Conservation (phyloP, 1,140 invertebrate genomes). For the Dendrolimus kikuchii region DNA sequence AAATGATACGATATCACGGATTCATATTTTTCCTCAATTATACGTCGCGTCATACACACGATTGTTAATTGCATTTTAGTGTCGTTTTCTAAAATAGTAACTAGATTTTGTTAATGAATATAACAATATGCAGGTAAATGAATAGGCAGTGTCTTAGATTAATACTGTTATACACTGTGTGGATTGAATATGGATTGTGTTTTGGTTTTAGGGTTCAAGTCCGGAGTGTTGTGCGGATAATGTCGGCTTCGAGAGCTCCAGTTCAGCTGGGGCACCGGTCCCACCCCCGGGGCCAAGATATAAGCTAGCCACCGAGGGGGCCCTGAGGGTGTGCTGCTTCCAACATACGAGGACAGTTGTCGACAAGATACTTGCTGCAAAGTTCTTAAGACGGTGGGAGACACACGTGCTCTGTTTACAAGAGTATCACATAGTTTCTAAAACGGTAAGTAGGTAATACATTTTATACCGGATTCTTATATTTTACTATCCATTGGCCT, state of each 20-base stretch:
- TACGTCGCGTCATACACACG: too few species aligned
- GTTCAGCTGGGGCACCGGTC: constrained; percentile 41
- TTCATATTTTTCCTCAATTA: too few species aligned
- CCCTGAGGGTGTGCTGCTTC: constrained; percentile 84
- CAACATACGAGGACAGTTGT: constrained; percentile 87
- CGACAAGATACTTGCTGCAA: constrained; percentile 86
- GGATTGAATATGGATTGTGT: constrained; percentile 3
- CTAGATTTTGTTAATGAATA: too few species aligned
- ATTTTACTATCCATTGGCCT: too few species aligned
- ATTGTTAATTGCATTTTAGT: too few species aligned
- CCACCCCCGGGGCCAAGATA: constrained; percentile 78
- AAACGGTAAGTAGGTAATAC: constrained; percentile 77
- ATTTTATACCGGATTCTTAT: not conserved
- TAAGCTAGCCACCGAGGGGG: constrained; percentile 84
- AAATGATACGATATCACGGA: too few species aligned
- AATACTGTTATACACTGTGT: too few species aligned
- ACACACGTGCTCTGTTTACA: constrained; percentile 82
- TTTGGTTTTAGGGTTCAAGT: constrained; percentile 46
- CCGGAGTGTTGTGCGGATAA: constrained; percentile 58
- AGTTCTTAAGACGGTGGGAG: constrained; percentile 87
- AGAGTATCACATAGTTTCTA: constrained; percentile 81
- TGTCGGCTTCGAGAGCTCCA: constrained; percentile 44
- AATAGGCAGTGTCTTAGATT: too few species aligned
- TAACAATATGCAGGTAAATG: too few species aligned
- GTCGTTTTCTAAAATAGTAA: too few species aligned